Percentiles rank a stretch among this genome's conserved stretches.
Evolutionary conservation across 2,113 vertebrate genomes (phyloP).

Genomic region (Myrmophylax atrothorax): DNA sequence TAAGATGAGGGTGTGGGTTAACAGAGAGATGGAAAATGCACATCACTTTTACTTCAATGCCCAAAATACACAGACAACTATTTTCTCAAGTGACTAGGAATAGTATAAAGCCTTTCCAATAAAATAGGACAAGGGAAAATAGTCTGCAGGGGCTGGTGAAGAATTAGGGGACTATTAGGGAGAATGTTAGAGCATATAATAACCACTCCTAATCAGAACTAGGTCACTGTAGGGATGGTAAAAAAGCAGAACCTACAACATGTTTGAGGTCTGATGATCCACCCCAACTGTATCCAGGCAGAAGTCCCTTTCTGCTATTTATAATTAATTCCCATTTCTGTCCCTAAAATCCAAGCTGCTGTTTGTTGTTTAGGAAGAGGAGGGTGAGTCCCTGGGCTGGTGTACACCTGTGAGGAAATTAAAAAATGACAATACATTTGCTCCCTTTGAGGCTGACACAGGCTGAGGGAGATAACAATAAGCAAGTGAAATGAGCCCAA

Average conservation of each 20-base stretch:
- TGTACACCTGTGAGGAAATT: background rate
- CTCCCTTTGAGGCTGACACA: background rate
- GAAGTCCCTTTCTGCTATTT: background rate
- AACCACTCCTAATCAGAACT: background rate
- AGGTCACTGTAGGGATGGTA: background rate
- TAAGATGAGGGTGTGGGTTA: background rate
- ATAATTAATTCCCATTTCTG: background rate
- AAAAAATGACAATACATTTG: background rate
- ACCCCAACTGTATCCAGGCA: background rate
- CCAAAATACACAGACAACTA: background rate
- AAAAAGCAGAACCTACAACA: background rate
- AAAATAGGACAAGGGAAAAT: background rate
- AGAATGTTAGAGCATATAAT: background rate
- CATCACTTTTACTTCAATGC: background rate
- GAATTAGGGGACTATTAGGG: background rate
- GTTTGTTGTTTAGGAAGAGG: background rate
- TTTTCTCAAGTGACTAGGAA: conserved; percentile 45
- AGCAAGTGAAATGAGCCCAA: background rate
- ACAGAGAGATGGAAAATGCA: conserved; percentile 13
- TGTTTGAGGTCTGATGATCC: background rate
- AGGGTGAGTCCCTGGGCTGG: background rate
- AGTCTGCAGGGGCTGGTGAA: background rate
- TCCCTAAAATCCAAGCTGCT: background rate
- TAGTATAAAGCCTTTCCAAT: background rate
- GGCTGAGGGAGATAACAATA: background rate